phyloP scores from a whole-genome alignment of 2,888 invertebrate genomes.

The Biston betularia region DNA sequence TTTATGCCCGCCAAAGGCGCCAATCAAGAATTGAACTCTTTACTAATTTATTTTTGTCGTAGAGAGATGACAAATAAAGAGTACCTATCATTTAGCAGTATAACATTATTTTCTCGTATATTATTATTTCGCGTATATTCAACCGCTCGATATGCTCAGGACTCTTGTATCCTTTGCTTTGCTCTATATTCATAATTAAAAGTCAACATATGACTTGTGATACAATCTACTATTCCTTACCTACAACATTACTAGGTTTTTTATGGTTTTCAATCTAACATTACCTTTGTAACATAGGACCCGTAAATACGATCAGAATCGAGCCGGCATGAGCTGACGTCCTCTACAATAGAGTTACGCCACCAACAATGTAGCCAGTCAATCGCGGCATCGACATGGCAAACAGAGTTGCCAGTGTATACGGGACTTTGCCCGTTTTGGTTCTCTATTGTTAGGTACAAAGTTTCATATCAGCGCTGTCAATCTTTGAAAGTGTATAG shows the following conservation, averaged over 20 bases:
- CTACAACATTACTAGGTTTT: background rate
- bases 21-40: too few species aligned
- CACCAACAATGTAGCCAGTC: constrained; percentile 67
- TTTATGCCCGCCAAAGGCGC: too few species aligned
- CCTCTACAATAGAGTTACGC: constrained; percentile 61
- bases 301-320: constrained; percentile 36
- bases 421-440: constrained; percentile 55
- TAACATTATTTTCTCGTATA: too few species aligned
- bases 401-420: constrained; percentile 63
- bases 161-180: too few species aligned
- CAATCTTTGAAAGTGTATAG: constrained; percentile 46
- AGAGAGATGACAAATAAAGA: too few species aligned
- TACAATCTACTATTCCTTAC: background rate
- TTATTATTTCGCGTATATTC: too few species aligned
- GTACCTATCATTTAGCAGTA: too few species aligned
- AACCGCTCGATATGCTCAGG: too few species aligned
- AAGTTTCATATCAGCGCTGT: constrained; percentile 56
- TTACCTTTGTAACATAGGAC: constrained; percentile 4
- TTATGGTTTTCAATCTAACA: background rate
- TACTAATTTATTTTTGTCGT: too few species aligned
- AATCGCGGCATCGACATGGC: constrained; percentile 67
- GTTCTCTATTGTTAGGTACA: constrained; percentile 51
- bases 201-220: too few species aligned
- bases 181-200: too few species aligned
- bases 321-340: constrained; percentile 54